Evolutionary conservation across 2,113 vertebrate genomes (phyloP).

Genomic region (Lagopus leucura): DNA sequence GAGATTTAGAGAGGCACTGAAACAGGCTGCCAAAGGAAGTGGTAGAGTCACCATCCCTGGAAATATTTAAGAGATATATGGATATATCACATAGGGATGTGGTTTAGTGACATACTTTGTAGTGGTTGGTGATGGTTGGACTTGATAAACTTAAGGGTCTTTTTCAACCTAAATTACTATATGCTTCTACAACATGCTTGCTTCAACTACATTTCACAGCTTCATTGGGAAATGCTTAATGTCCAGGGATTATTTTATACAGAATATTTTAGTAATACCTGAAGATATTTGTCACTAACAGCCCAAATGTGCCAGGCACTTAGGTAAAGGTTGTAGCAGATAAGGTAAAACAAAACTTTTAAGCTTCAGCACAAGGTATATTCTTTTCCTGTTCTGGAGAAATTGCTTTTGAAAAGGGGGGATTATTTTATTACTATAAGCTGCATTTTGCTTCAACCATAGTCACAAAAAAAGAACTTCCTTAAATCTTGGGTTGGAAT

Average conservation of each 20-base stretch:
- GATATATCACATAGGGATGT: background rate
- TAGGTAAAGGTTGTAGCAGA: background rate
- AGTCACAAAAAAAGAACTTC: background rate
- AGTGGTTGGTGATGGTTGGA: background rate
- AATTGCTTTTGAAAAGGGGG: background rate
- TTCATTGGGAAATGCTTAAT: background rate
- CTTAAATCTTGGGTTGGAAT: background rate
- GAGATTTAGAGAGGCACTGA: background rate
- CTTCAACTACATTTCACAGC: background rate
- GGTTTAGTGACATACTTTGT: background rate
- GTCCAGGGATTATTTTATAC: background rate
- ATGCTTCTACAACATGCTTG: background rate
- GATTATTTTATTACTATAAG: background rate
- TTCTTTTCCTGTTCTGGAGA: background rate
- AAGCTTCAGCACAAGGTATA: background rate
- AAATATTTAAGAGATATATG: background rate
- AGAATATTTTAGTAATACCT: accelerated
- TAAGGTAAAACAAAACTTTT: background rate
- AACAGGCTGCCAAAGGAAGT: background rate
- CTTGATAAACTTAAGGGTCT: background rate
- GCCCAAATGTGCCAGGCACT: background rate
- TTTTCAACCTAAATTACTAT: background rate
- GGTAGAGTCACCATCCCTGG: background rate
- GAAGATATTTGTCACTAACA: background rate
- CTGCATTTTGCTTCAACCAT: background rate